These are phyloP conservation scores for Scaptodrosophila lebanonensis DNA, from an alignment of 1,140 invertebrate genomes.

Conservation along the genomic window DNA sequence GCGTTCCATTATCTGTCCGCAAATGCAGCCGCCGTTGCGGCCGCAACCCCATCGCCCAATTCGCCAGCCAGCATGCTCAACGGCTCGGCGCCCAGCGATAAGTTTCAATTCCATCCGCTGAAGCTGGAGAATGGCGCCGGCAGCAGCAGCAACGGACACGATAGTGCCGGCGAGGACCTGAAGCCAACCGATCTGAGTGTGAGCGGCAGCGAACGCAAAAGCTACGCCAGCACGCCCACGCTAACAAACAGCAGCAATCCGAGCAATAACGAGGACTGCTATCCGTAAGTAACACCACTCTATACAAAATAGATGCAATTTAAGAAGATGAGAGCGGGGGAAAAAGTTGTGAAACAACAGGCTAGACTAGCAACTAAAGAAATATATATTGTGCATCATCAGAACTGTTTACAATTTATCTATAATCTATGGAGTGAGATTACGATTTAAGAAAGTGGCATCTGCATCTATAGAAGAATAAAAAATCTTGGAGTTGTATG, in stretches of 20 bases:
- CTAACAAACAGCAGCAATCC: constrained; percentile 6
- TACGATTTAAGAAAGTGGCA: too few species aligned
- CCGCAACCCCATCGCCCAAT: constrained; percentile 53
- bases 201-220: constrained; percentile 38
- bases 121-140: constrained; percentile 60
- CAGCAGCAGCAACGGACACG: constrained; percentile 28
- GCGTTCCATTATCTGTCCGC: constrained; percentile 73
- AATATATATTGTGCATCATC: too few species aligned
- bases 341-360: too few species aligned
- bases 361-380: too few species aligned
- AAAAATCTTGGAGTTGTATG: too few species aligned
- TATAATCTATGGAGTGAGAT: too few species aligned
- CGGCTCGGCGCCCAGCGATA: constrained; percentile 37
- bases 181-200: constrained; percentile 79
- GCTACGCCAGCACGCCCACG: neutral
- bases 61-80: constrained; percentile 61
- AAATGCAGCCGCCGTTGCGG: constrained; percentile 51
- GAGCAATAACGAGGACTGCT: constrained; percentile 60
- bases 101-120: constrained; percentile 68
- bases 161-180: constrained; percentile 75
- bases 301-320: neutral
- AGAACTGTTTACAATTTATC: too few species aligned
- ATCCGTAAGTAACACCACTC: constrained; percentile 64
- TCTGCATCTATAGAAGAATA: too few species aligned
- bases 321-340: neutral